A percentile compares a stretch with the other conserved stretches of the same genome.
Conservation (phyloP, 2,888 invertebrate genomes). For the Anoncus sp. region DNA sequence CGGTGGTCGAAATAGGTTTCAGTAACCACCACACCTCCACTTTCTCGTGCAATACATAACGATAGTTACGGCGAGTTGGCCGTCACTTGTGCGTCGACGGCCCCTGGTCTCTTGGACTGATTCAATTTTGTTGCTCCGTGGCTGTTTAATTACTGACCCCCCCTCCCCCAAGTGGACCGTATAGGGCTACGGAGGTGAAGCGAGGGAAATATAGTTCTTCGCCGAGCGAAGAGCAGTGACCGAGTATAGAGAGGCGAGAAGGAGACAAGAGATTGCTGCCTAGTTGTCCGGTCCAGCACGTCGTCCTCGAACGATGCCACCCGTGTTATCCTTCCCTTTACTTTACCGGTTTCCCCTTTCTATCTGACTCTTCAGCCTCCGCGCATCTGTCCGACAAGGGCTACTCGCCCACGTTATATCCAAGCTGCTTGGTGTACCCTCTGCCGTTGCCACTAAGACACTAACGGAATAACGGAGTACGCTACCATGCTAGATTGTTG, state of each 20-base stretch:
- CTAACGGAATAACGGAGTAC: slow-evolving; percentile 81
- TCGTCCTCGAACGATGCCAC: slow-evolving; percentile 47
- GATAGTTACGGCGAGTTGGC: slow-evolving; percentile 82
- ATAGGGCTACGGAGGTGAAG: slow-evolving; percentile 64
- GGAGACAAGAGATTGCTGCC: slow-evolving; percentile 57
- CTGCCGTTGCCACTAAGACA: slow-evolving; percentile 75
- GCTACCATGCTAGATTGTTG: slow-evolving; percentile 81
- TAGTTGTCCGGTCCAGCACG: slow-evolving; percentile 52
- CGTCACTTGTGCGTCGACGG: slow-evolving; percentile 82
- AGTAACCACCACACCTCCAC: slow-evolving; percentile 35
- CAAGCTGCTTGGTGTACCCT: slow-evolving; percentile 44
- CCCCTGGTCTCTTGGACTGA: slow-evolving; percentile 83
- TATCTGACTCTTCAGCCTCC: slow-evolving; percentile 51
- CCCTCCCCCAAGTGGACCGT: slow-evolving; percentile 80
- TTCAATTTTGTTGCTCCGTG: slow-evolving; percentile 83
- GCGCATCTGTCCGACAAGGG: slow-evolving; percentile 57
- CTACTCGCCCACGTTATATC: slow-evolving; percentile 39
- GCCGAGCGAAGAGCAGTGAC: slow-evolving; percentile 52
- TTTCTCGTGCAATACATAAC: slow-evolving; percentile 76
- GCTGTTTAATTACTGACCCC: slow-evolving; percentile 83
- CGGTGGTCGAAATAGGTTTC: slow-evolving; percentile 51
- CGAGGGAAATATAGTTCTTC: slow-evolving; percentile 50
- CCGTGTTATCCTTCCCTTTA: slow-evolving; percentile 34
- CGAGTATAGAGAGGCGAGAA: slow-evolving; percentile 55
- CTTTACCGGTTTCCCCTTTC: slow-evolving; percentile 34